phyloP scores from a whole-genome alignment of 2,113 vertebrate species.

The Pteruthius melanotis region DNA sequence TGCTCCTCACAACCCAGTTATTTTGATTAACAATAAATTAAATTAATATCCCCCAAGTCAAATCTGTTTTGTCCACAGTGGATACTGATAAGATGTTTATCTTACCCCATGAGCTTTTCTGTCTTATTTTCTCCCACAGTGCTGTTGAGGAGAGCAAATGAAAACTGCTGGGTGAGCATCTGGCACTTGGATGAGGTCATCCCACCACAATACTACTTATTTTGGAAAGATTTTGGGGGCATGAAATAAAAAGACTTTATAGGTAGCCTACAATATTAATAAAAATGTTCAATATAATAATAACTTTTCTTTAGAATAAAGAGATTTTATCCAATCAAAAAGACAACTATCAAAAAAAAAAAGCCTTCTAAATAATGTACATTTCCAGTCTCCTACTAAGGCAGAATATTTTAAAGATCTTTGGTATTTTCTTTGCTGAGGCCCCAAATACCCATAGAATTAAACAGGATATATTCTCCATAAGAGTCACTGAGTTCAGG shows the following conservation, averaged over 20 bases:
- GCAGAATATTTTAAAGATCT: not conserved
- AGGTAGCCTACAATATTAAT: not conserved
- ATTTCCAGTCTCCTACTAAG: not conserved
- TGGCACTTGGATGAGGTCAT: not conserved
- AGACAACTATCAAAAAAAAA: not conserved
- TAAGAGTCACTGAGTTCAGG: not conserved
- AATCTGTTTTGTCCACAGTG: not conserved
- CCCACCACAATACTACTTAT: not conserved
- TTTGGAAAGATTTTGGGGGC: not conserved
- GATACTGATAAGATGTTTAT: not conserved
- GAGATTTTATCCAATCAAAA: not conserved
- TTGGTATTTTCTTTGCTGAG: not conserved
- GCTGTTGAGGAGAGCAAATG: not conserved
- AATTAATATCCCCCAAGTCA: not conserved
- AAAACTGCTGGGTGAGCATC: not conserved
- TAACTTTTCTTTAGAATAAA: not conserved
- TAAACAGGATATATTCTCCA: not conserved
- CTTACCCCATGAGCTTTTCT: not conserved
- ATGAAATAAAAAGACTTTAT: not conserved
- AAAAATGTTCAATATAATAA: not conserved
- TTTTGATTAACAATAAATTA: not conserved
- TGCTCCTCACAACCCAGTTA: not conserved
- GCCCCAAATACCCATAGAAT: not conserved
- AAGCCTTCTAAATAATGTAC: fast-evolving
- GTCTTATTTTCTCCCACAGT: not conserved